These are phyloP conservation scores for Acanthurus leucopareius DNA, from an alignment of 2,797 vertebrate genomes.

Conservation along the genomic window DNA sequence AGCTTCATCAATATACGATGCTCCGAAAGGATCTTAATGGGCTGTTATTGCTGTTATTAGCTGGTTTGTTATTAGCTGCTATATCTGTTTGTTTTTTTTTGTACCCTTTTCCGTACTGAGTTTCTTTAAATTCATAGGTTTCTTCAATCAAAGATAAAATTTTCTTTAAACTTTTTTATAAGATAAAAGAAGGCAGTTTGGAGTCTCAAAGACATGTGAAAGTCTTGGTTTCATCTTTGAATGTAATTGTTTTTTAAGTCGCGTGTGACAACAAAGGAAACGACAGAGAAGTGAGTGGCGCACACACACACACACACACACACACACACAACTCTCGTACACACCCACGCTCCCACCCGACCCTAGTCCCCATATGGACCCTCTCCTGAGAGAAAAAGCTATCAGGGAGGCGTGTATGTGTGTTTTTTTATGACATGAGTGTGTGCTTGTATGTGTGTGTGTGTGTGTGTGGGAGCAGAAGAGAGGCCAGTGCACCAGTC, in stretches of 20 bases:
- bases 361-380: slow-evolving; percentile 80
- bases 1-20: no score
- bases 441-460: slow-evolving; percentile 57
- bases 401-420: slow-evolving; percentile 73
- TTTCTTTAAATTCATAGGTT: no score
- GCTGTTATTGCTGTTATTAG: no score
- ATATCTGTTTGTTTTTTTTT: no score
- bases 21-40: no score
- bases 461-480: slow-evolving; percentile 43
- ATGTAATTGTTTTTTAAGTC: slow-evolving; percentile 37
- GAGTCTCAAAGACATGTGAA: slow-evolving; percentile 8
- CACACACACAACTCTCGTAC: background rate
- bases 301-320: slow-evolving; percentile 20
- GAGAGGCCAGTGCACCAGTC: slow-evolving; percentile 82
- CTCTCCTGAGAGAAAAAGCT: slow-evolving; percentile 84
- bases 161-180: background rate
- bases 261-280: slow-evolving; percentile 70
- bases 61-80: no score
- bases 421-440: slow-evolving; percentile 70
- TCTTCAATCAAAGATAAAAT: no score
- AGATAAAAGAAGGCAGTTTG: background rate
- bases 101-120: no score
- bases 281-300: slow-evolving; percentile 54
- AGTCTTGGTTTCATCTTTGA: slow-evolving; percentile 23
- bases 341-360: slow-evolving; percentile 37